Evolutionary conservation across 2,113 vertebrate genomes (phyloP).

Genomic region (Capreolus pygargus): DNA sequence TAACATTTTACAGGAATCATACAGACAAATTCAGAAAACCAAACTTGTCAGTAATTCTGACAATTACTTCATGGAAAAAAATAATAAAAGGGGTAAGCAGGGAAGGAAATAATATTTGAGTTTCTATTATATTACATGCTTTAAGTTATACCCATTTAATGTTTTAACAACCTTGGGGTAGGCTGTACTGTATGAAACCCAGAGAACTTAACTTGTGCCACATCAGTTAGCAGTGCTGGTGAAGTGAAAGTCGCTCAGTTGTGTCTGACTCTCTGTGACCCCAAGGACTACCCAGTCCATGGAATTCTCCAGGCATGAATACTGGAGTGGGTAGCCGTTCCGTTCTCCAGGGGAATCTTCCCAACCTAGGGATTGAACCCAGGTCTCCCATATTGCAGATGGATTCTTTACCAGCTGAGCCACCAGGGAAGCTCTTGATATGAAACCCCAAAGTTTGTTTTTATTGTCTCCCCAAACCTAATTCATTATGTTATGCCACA

Average conservation of each 20-base stretch:
- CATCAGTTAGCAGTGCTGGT: background rate
- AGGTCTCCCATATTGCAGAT: background rate
- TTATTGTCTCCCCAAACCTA: background rate
- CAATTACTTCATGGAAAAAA: background rate
- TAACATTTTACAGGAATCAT: background rate
- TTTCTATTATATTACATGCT: background rate
- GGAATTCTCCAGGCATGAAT: background rate
- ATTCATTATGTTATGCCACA: background rate
- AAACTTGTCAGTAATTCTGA: background rate
- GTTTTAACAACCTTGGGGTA: background rate
- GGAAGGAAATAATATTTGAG: background rate
- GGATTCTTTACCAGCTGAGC: background rate
- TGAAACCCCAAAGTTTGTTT: background rate
- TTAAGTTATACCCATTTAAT: background rate
- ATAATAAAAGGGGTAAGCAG: background rate
- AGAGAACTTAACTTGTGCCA: background rate
- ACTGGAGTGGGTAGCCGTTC: background rate
- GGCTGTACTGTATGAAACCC: background rate
- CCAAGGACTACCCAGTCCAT: background rate
- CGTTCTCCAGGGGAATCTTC: background rate
- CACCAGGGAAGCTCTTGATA: background rate
- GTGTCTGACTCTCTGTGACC: background rate
- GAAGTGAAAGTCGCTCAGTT: background rate
- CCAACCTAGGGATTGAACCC: background rate
- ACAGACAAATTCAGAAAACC: background rate